Evolutionary conservation across 64 coral and sea anemone species (phyloP).

Genomic region (Cladopsammia gracilis): DNA sequence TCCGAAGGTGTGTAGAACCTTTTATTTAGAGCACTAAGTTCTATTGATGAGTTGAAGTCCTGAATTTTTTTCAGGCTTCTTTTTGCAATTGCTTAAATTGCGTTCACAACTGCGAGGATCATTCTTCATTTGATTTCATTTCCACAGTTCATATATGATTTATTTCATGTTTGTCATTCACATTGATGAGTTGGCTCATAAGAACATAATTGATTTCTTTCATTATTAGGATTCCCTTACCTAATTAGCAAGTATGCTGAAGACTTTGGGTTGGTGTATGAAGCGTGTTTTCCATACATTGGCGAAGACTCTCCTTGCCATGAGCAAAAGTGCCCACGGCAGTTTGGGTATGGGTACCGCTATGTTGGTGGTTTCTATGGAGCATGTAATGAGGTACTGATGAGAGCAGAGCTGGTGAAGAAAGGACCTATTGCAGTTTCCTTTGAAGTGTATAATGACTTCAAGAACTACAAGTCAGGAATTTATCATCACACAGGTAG

Average conservation of each 20-base stretch:
- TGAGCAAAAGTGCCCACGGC: slow-evolving; percentile 44
- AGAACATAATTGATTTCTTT: background rate
- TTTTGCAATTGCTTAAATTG: too few species aligned
- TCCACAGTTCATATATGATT: too few species aligned
- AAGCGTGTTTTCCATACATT: slow-evolving; percentile 81
- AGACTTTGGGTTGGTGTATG: slow-evolving; percentile 85
- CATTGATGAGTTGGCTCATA: background rate
- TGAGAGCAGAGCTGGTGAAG: slow-evolving; percentile 76
- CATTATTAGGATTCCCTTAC: slow-evolving; percentile 81
- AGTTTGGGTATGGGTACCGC: slow-evolving; percentile 63
- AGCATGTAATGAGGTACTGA: slow-evolving; percentile 79
- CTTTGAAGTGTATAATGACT: slow-evolving; percentile 80
- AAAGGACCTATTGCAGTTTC: slow-evolving; percentile 74
- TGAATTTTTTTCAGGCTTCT: too few species aligned
- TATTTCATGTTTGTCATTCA: too few species aligned
- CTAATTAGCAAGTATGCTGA: slow-evolving; percentile 79
- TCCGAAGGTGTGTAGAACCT: too few species aligned
- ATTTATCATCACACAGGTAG: slow-evolving; percentile 85
- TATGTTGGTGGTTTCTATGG: slow-evolving; percentile 92
- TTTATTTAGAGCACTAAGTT: too few species aligned
- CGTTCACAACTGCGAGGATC: too few species aligned
- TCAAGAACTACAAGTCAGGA: slow-evolving; percentile 74
- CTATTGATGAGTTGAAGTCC: background rate
- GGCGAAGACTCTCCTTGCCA: slow-evolving; percentile 54
- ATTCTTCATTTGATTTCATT: too few species aligned